Evolutionary conservation across 2,113 vertebrate genomes (phyloP).

Genomic region (Fregata magnificens): DNA sequence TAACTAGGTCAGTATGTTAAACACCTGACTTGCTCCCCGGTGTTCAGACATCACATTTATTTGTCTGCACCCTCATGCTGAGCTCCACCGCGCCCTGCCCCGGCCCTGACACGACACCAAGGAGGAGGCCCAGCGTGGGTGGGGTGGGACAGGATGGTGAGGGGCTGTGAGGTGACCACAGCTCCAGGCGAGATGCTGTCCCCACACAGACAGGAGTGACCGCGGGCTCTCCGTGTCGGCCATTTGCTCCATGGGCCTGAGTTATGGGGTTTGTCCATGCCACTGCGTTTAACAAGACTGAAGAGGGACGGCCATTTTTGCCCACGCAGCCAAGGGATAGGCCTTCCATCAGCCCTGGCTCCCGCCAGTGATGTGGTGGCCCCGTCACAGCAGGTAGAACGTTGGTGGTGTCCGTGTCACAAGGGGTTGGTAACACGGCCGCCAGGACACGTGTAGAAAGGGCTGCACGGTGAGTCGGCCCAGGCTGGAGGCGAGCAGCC

Average conservation of each 20-base stretch:
- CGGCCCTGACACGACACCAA: background rate
- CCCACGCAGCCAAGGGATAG: background rate
- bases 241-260: background rate
- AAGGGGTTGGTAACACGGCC: background rate
- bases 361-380: too few species aligned
- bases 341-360: too few species aligned
- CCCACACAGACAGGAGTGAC: background rate
- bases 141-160: background rate
- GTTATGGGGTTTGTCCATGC: background rate
- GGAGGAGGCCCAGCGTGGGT: background rate
- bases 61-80: background rate
- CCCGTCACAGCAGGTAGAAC: background rate
- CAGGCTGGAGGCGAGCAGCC: background rate
- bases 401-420: background rate
- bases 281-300: background rate
- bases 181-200: background rate
- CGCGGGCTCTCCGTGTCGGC: background rate
- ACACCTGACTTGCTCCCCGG: background rate
- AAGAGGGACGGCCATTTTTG: background rate
- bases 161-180: background rate
- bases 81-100: background rate
- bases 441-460: background rate
- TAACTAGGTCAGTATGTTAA: too few species aligned
- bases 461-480: accelerated
- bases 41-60: background rate